Base-by-base conservation (phyloP, 2,888 invertebrate species). In the Monoplex corrugatus region DNA sequence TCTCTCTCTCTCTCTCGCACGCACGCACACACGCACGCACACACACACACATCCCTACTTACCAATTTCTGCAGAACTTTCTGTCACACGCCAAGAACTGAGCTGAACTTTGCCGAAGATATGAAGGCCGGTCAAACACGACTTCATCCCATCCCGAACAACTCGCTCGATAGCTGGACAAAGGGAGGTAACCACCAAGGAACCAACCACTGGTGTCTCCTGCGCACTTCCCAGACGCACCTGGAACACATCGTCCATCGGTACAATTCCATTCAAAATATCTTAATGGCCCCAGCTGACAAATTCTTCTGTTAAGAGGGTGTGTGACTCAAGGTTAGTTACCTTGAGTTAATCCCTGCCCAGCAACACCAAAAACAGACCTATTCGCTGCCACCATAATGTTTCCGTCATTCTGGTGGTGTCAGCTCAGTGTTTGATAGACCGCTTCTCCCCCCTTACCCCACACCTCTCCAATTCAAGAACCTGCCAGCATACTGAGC, bases 21-120 rank as follows among this genome's bases (percentile, higher is more conserved):
- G 28, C 82, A 82, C 44, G 6, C 82, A 35, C 45, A 32, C 35
- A 45, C 40, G 0, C 43, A 80, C 80, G 43, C 43, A 83, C 45
- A 45, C 83, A 44, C 45, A 45, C 83, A 45, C 45, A 45, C 45
- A 45, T 45, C 43, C 50, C 50, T 44, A 90, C 93, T 88, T 88
- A 95, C 96, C 98, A 97, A 98, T 98, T 95, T 98, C 98, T 28
- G 98, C 98, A 16, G 98, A 98, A 63, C 98, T 98, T 96, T 98
- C 98, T 8, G 98, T 98, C 92, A 98, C 98, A 96, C 98, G 98
- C 98, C 98, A 98, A 87, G 98, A 98, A 13, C 98, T 98, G 95
- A 98, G 98, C 93, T 97, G 97, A 87, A 98, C 98, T 35, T 98
- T 97, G 78, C 98, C 98, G 95, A 98, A 98, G 90, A 94, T 92